phyloP scores from a whole-genome alignment of 2,888 invertebrate genomes.

The Pardosa pseudoannulata region DNA sequence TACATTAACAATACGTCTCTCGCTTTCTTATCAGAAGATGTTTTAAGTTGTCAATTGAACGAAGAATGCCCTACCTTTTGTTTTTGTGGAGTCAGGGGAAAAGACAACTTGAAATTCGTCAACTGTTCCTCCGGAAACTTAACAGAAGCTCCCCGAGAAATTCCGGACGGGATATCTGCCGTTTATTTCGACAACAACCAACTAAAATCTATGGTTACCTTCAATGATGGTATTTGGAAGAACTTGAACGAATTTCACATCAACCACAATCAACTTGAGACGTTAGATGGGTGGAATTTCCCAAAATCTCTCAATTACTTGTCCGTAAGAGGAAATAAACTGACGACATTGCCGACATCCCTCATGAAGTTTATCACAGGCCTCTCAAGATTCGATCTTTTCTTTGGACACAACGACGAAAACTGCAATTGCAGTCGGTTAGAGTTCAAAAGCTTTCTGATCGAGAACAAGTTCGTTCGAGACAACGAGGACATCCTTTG shows the following conservation, averaged over 20 bases:
- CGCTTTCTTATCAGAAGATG: slow-evolving; percentile 2
- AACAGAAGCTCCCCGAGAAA: neutral
- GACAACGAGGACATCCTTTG: slow-evolving; percentile 47
- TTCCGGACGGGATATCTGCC: slow-evolving; percentile 28
- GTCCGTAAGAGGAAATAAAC: slow-evolving; percentile 28
- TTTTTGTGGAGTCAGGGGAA: slow-evolving; percentile 51
- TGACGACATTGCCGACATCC: slow-evolving; percentile 8
- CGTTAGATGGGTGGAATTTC: slow-evolving; percentile 34
- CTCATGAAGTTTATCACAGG: slow-evolving; percentile 22
- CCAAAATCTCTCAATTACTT: slow-evolving; percentile 34
- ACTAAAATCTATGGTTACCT: neutral
- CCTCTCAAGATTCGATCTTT: slow-evolving; percentile 24
- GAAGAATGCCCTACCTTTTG: slow-evolving; percentile 43
- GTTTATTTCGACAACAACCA: slow-evolving; percentile 52
- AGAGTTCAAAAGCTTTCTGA: slow-evolving; percentile 41
- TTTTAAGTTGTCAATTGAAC: slow-evolving; percentile 31
- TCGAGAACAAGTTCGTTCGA: slow-evolving; percentile 10
- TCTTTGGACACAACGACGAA: slow-evolving; percentile 29
- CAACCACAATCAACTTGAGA: slow-evolving; percentile 40
- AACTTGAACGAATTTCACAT: slow-evolving; percentile 47
- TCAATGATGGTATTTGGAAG: slow-evolving; percentile 24
- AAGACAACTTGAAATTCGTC: slow-evolving; percentile 40
- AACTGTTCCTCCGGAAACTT: slow-evolving; percentile 45
- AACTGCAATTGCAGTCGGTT: slow-evolving; percentile 37
- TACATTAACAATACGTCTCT: neutral